A percentile compares a stretch with the other conserved stretches of the same genome.
Conservation (phyloP, 2,888 invertebrate genomes). For the Agrochola lota region DNA sequence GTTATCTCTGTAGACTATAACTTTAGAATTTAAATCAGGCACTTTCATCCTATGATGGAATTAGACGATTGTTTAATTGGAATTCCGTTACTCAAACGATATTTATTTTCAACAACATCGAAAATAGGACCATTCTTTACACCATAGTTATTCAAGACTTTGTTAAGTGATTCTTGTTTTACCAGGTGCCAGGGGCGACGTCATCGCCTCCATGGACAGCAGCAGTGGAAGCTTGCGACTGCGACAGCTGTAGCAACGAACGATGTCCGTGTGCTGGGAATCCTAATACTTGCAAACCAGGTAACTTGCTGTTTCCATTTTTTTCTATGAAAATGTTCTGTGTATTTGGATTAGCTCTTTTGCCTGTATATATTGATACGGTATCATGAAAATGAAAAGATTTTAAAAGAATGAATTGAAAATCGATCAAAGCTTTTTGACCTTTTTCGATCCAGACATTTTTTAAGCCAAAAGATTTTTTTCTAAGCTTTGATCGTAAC, state of each 20-base stretch:
- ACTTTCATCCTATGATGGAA: not conserved
- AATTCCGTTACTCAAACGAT: not conserved
- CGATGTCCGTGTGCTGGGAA: slow-evolving; percentile 75
- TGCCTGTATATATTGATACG: not conserved
- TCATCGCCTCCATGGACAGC: slow-evolving; percentile 84
- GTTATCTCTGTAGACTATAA: not conserved
- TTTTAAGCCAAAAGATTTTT: not conserved
- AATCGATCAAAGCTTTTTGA: not conserved
- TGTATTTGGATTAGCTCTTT: not conserved
- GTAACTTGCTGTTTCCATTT: slow-evolving; percentile 64
- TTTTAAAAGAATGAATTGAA: no score
- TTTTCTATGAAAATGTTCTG: no score
- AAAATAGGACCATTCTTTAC: not conserved
- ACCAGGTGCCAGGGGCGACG: slow-evolving; percentile 82
- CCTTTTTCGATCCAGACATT: not conserved
- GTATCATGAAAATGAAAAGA: not conserved
- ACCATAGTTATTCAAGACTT: not conserved
- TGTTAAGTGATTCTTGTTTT: not conserved
- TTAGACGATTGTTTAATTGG: not conserved
- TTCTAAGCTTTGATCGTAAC: not conserved
- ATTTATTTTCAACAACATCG: not conserved
- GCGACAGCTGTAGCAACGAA: slow-evolving; percentile 73
- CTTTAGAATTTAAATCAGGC: not conserved
- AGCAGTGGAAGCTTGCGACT: slow-evolving; percentile 82
- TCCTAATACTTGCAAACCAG: slow-evolving; percentile 79